Conservation (phyloP, 2,797 vertebrate species). For the Pelobates cultripes region DNA sequence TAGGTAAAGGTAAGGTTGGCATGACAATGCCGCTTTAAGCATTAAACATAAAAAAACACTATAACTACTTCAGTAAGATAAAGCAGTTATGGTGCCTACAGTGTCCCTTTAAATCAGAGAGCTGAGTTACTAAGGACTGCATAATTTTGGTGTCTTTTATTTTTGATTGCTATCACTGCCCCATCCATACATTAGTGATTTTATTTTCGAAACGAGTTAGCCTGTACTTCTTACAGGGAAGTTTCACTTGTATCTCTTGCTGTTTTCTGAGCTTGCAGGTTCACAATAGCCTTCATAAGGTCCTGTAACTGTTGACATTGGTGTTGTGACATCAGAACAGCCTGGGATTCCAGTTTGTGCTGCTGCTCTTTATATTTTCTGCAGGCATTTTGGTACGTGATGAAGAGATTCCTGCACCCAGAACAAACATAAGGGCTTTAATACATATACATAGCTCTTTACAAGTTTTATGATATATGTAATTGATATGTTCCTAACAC, state of each 20-base stretch:
- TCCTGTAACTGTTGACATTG: slow-evolving; percentile 70
- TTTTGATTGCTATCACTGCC: not conserved
- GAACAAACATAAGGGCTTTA: slow-evolving; percentile 3
- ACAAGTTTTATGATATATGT: no score
- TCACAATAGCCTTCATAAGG: slow-evolving; percentile 62
- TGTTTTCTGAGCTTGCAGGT: slow-evolving; percentile 69
- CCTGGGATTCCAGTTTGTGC: slow-evolving; percentile 79
- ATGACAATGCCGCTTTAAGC: no score
- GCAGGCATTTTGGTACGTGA: slow-evolving; percentile 78
- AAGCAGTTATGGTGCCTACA: no score
- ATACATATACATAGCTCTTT: no score
- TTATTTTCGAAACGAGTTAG: not conserved
- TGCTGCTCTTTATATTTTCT: slow-evolving; percentile 84
- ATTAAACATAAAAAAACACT: no score
- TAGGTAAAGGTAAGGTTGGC: no score
- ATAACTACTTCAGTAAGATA: no score
- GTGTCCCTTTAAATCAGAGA: no score
- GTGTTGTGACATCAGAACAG: slow-evolving; percentile 71
- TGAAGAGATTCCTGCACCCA: slow-evolving; percentile 76
- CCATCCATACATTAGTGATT: not conserved
- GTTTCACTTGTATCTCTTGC: slow-evolving; percentile 40
- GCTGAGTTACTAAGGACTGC: not conserved
- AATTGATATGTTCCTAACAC: no score
- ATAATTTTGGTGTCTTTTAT: not conserved
- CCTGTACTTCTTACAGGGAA: slow-evolving; percentile 29